Conservation (phyloP, 2,797 vertebrate genomes). For the Gallirallus australis region DNA sequence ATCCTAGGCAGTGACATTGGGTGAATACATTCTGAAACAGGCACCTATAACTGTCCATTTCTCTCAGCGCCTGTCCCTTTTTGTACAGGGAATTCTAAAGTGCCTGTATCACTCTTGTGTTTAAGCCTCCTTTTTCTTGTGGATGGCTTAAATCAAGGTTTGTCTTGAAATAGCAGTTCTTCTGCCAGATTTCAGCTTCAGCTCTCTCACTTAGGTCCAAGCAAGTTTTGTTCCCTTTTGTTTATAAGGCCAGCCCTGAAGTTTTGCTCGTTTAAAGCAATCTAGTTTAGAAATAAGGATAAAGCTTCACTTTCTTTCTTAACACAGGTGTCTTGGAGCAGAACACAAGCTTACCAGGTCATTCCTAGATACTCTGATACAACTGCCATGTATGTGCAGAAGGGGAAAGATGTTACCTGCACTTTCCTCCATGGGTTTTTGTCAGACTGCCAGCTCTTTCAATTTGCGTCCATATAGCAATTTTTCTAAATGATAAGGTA, state of each 20-base stretch:
- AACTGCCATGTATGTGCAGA: neutral
- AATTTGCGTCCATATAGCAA: neutral
- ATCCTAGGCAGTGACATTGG: neutral
- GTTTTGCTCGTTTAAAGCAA: neutral
- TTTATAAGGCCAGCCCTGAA: neutral
- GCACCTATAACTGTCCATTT: neutral
- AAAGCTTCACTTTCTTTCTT: conserved; percentile 7
- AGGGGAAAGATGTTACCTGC: neutral
- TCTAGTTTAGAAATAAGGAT: neutral
- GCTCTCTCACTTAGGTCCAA: neutral
- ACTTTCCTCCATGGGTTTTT: neutral
- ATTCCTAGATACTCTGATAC: neutral
- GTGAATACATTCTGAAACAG: conserved; percentile 43
- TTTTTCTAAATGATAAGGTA: neutral
- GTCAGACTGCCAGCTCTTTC: neutral
- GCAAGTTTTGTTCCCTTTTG: neutral
- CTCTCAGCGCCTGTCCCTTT: neutral
- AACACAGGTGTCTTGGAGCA: neutral
- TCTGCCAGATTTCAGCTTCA: neutral
- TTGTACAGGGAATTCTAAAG: neutral
- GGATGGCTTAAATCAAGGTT: conserved; percentile 49
- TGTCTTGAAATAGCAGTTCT: conserved; percentile 33
- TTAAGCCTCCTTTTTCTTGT: conserved; percentile 47
- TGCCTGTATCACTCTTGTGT: neutral
- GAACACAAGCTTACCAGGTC: neutral